Evolutionary conservation across 1,140 invertebrate species (phyloP).

Genomic region (Drosophila bocki): DNA sequence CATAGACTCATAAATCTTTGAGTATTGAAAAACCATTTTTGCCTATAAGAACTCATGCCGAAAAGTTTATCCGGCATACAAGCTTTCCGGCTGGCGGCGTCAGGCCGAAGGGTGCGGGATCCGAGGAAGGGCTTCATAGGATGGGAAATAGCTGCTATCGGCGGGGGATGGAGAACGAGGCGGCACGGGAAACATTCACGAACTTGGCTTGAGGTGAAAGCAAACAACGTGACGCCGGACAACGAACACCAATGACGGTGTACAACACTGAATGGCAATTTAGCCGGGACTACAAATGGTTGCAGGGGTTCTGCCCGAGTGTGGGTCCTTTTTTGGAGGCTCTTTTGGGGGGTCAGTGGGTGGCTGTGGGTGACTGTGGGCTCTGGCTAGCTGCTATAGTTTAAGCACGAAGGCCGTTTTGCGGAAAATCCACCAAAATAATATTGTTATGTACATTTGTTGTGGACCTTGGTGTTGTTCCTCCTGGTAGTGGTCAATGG

Average conservation of each 20-base stretch:
- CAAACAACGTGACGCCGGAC: constrained; percentile 79
- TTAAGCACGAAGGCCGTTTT: constrained; percentile 43
- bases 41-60: constrained; percentile 80
- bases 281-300: constrained; percentile 61
- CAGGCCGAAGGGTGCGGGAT: constrained; percentile 4
- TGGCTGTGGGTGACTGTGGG: neutral
- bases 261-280: constrained; percentile 79
- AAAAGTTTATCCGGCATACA: constrained; percentile 71
- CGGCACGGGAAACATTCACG: constrained; percentile 54
- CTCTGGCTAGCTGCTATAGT: constrained; percentile 7
- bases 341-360: neutral
- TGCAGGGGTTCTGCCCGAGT: constrained; percentile 18
- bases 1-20: constrained; percentile 83
- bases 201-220: constrained; percentile 79
- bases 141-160: neutral
- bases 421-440: constrained; percentile 76
- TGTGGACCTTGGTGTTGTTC: constrained; percentile 30
- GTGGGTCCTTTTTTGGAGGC: constrained; percentile 2
- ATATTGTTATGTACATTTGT: constrained; percentile 62
- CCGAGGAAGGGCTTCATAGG: neutral
- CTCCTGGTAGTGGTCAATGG: constrained; percentile 35
- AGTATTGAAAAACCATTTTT: constrained; percentile 83
- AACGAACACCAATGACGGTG: constrained; percentile 55
- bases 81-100: constrained; percentile 17
- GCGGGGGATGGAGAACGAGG: neutral